Percentiles rank a stretch among this genome's conserved stretches.
phyloP scores from a whole-genome alignment of 1,140 invertebrate species.

The Heliothis virescens region DNA sequence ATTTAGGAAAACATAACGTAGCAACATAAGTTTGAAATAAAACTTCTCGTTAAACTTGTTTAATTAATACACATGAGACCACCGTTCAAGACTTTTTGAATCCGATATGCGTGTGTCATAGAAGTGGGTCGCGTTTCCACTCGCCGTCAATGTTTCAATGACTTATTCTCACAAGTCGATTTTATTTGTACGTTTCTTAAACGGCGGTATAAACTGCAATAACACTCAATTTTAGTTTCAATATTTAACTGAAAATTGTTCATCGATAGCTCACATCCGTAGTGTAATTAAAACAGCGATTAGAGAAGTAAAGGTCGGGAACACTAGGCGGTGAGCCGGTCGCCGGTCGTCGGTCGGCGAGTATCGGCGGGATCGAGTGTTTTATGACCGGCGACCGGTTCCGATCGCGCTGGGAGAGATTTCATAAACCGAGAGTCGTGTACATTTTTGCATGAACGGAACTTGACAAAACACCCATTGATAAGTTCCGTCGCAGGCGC shows the following conservation, averaged over 20 bases:
- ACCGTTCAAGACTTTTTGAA: conserved; percentile 34
- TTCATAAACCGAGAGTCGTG: conserved; percentile 54
- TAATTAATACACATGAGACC: not conserved
- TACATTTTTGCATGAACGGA: conserved; percentile 61
- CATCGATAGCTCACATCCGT: conserved; percentile 48
- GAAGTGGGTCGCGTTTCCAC: conserved; percentile 47
- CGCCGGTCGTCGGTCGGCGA: conserved; percentile 5
- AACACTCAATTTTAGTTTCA: conserved; percentile 7
- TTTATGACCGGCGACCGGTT: conserved; percentile 59
- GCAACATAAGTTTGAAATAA: not conserved
- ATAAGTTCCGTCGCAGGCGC: conserved; percentile 76
- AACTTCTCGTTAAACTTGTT: too few species aligned
- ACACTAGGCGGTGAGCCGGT: conserved; percentile 30
- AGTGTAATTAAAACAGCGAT: conserved; percentile 60
- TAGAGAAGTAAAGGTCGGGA: conserved; percentile 57
- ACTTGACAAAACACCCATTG: conserved; percentile 65
- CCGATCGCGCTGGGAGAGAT: conserved; percentile 54
- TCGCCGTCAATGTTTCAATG: conserved; percentile 30
- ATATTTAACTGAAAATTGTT: conserved; percentile 43
- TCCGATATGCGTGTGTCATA: conserved; percentile 46
- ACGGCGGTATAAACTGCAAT: conserved; percentile 28
- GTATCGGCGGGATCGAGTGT: conserved; percentile 44
- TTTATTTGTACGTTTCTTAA: conserved; percentile 35
- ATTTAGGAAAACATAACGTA: too few species aligned
- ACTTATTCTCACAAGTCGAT: conserved; percentile 39